Conservation (phyloP, 2,113 vertebrate species). For the Elgaria multicarinata region DNA sequence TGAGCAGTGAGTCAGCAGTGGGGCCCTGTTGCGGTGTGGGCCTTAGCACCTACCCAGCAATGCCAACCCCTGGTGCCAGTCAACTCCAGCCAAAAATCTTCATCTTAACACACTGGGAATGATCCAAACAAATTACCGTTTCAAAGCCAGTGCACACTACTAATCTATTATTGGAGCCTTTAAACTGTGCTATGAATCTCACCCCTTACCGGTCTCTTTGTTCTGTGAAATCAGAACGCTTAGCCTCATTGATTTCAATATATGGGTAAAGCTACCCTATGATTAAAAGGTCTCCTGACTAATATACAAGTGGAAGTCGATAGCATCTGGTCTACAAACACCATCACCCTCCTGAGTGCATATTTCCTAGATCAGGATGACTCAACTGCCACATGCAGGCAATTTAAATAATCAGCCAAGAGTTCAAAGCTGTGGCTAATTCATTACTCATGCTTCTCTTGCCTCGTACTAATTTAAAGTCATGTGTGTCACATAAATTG, state of each 20-base stretch:
- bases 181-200: background rate
- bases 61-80: too few relatives aligned
- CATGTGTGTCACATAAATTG: slow-evolving; percentile 78
- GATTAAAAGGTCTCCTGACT: background rate
- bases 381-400: slow-evolving; percentile 64
- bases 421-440: slow-evolving; percentile 77
- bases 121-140: too few relatives aligned
- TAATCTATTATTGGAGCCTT: background rate
- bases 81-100: too few relatives aligned
- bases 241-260: background rate
- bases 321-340: slow-evolving; percentile 63
- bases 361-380: slow-evolving; percentile 65
- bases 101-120: too few relatives aligned
- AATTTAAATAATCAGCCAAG: slow-evolving; percentile 78
- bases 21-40: too few relatives aligned
- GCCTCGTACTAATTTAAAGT: slow-evolving; percentile 80
- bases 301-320: slow-evolving; percentile 43
- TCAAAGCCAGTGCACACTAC: too few relatives aligned
- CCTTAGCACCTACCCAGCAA: too few relatives aligned
- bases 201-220: background rate
- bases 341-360: slow-evolving; percentile 55
- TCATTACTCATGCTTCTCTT: slow-evolving; percentile 79
- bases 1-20: too few relatives aligned
- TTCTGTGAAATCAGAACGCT: background rate
- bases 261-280: background rate